Conservation (phyloP, 2,888 invertebrate species). For the Labia minor region DNA sequence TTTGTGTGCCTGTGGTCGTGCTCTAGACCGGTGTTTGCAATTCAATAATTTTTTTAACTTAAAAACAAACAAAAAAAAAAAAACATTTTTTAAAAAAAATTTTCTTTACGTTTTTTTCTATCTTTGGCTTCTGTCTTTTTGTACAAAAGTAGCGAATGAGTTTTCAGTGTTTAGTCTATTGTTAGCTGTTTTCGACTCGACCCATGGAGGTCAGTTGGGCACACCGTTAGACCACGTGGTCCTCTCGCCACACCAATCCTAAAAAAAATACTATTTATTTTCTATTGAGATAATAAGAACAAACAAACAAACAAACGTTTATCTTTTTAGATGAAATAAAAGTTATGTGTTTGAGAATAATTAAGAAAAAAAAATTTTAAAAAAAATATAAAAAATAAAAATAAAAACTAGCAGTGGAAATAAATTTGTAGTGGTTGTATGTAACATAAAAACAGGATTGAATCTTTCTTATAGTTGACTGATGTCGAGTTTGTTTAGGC, state of each 20-base stretch:
- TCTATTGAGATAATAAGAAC: not conserved
- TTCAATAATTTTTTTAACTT: too few relatives aligned
- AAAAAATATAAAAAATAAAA: not conserved
- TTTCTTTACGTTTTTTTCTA: not conserved
- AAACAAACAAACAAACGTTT: conserved; percentile 7
- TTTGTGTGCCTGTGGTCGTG: not conserved
- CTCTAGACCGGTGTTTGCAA: too few relatives aligned
- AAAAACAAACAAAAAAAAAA: too few relatives aligned
- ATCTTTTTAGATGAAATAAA: conserved; percentile 7
- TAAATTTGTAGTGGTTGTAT: conserved; percentile 4
- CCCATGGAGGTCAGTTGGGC: not conserved
- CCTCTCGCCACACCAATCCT: not conserved
- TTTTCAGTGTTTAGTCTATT: conserved; percentile 8
- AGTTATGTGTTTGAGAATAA: conserved; percentile 13
- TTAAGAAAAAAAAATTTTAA: not conserved
- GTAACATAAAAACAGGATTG: conserved; percentile 7
- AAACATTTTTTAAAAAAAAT: not conserved
- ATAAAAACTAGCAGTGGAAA: conserved; percentile 1
- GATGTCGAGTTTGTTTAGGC: conserved; percentile 1
- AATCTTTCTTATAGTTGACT: conserved; percentile 13
- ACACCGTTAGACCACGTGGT: not conserved
- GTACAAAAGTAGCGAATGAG: not conserved
- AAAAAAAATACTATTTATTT: not conserved
- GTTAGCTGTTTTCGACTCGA: conserved; percentile 1
- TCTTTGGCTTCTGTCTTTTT: not conserved